These are phyloP conservation scores for Leptinotarsa undecemlineata DNA, from an alignment of 1,140 invertebrate genomes.

Conservation along the genomic window DNA sequence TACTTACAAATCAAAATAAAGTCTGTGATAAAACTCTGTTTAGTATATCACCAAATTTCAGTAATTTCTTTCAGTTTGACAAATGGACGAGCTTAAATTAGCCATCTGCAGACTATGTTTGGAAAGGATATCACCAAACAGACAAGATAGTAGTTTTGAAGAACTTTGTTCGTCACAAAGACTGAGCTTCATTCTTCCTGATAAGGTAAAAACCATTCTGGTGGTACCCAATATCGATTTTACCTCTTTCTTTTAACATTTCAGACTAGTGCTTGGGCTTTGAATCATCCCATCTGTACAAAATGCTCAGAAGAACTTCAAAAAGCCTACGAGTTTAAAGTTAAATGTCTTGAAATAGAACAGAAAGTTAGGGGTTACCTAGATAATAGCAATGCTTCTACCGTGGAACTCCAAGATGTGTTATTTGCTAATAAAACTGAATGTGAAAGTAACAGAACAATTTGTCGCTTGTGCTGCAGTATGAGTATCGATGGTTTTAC, in stretches of 20 bases:
- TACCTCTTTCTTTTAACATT: background rate
- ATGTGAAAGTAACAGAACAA: background rate
- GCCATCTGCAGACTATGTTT: background rate
- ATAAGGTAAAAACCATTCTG: background rate
- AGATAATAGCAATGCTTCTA: background rate
- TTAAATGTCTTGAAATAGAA: conserved; percentile 3
- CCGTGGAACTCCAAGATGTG: background rate
- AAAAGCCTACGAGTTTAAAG: background rate
- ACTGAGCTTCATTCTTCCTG: background rate
- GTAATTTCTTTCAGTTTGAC: background rate
- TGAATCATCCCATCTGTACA: background rate
- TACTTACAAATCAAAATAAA: no score
- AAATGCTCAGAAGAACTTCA: background rate
- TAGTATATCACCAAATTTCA: no score
- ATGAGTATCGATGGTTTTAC: background rate
- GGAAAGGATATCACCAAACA: background rate
- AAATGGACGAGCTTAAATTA: background rate
- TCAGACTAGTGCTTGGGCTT: background rate
- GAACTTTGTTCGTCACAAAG: background rate
- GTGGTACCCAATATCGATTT: background rate
- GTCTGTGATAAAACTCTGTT: no score
- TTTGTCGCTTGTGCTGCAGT: background rate
- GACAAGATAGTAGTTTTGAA: background rate
- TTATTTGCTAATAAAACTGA: background rate
- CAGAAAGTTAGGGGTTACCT: background rate